Conservation (phyloP, 2,113 vertebrate species). For the Xiphorhynchus elegans region DNA sequence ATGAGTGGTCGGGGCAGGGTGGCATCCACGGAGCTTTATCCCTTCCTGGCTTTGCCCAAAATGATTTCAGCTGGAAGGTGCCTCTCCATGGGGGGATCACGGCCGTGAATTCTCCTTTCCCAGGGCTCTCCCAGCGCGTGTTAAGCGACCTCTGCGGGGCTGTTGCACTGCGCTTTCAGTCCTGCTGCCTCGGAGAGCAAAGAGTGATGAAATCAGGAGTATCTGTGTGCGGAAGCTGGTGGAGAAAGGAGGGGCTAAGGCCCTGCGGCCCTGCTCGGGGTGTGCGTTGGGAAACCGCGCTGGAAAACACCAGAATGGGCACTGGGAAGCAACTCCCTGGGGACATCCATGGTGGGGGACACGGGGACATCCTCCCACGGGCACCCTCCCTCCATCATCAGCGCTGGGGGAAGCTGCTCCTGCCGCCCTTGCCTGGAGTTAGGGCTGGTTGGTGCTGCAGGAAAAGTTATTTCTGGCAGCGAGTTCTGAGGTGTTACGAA, state of each 20-base stretch:
- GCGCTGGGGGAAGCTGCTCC: background rate
- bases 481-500: background rate
- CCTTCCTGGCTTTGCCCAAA: background rate
- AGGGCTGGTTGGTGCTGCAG: background rate
- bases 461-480: constrained; percentile 11
- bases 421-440: background rate
- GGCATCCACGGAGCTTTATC: accelerated
- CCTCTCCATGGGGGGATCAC: accelerated
- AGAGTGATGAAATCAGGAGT: constrained; percentile 32
- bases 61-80: background rate
- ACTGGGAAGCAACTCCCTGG: background rate
- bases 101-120: background rate
- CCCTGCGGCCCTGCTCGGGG: background rate
- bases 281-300: background rate
- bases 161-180: background rate
- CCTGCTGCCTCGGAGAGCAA: background rate
- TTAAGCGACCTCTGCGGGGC: background rate
- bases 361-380: background rate
- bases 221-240: constrained; percentile 44
- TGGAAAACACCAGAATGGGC: background rate
- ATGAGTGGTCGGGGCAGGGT: accelerated
- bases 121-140: background rate
- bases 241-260: constrained; percentile 40
- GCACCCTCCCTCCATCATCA: accelerated
- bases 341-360: accelerated